Evolutionary conservation across 2,797 vertebrate species (phyloP).

Genomic region (Macropodus opercularis): DNA sequence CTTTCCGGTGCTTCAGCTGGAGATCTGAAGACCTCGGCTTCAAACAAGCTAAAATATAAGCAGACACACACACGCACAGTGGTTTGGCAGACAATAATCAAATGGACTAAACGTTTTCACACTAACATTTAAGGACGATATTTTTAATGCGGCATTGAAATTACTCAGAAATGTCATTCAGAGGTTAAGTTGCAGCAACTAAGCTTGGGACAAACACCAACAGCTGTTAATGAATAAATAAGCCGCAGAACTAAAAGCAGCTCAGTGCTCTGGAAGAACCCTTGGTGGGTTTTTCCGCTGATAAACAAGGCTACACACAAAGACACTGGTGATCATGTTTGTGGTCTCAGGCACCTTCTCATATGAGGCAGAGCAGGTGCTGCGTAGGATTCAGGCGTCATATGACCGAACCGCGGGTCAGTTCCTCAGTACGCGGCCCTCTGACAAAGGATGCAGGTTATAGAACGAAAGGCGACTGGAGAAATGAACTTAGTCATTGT

Average conservation of each 20-base stretch:
- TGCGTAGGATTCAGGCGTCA: conserved; percentile 2
- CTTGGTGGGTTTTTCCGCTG: conserved; percentile 49
- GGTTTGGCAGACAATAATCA: background rate
- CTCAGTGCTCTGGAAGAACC: conserved; percentile 40
- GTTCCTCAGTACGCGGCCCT: background rate
- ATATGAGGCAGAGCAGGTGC: conserved; percentile 13
- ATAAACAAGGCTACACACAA: conserved; percentile 22
- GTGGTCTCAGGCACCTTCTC: conserved; percentile 2
- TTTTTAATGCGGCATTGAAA: background rate
- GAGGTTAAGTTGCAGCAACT: background rate
- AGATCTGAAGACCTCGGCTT: conserved; percentile 26
- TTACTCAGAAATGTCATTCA: background rate
- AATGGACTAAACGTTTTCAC: too few species aligned
- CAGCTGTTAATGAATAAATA: background rate
- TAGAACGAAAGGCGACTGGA: background rate
- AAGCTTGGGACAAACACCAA: background rate
- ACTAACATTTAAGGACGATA: too few species aligned
- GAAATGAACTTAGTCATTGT: conserved; percentile 1
- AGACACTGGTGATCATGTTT: conserved; percentile 21
- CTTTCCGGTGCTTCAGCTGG: conserved; percentile 41
- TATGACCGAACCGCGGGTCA: conserved; percentile 10
- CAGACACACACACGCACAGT: background rate
- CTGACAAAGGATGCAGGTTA: too few species aligned
- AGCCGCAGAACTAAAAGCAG: background rate
- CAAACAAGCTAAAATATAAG: conserved; percentile 15